Percentiles rank a stretch among this genome's conserved stretches.
Evolutionary conservation across 2,113 vertebrate genomes (phyloP).

Genomic region (Haemorhous mexicanus): DNA sequence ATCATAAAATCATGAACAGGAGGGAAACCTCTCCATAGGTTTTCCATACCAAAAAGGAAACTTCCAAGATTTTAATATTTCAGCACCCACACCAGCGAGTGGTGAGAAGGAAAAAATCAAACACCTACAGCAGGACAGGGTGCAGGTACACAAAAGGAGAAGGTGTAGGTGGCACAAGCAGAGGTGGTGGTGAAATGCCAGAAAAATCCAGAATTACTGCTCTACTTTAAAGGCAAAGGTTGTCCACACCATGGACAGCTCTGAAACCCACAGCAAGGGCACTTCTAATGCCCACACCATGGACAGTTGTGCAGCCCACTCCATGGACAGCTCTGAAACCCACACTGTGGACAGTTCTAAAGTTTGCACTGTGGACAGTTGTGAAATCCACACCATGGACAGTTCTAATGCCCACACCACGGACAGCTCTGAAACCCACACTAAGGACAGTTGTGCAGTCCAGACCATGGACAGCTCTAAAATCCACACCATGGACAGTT

Average conservation of each 20-base stretch:
- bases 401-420: accelerated
- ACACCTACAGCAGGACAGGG: background rate
- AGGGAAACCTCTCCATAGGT: background rate
- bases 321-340: too few species aligned
- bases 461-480: accelerated
- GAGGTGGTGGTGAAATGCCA: background rate
- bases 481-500: accelerated
- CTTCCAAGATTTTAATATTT: background rate
- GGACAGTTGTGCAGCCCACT: too few species aligned
- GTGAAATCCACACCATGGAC: accelerated
- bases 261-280: accelerated
- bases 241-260: too few species aligned
- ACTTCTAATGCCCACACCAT: accelerated
- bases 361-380: accelerated
- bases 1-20: background rate
- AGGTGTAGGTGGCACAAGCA: background rate
- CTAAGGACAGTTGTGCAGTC: accelerated
- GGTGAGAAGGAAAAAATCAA: background rate
- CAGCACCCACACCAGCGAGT: background rate
- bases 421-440: accelerated
- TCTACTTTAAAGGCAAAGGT: background rate
- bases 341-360: too few species aligned
- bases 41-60: background rate
- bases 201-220: background rate
- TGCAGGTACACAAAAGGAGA: background rate